Base-by-base conservation (phyloP, 37 sponge, comb jelly and placozoan genomes). In the Lycopodina hypogea region DNA sequence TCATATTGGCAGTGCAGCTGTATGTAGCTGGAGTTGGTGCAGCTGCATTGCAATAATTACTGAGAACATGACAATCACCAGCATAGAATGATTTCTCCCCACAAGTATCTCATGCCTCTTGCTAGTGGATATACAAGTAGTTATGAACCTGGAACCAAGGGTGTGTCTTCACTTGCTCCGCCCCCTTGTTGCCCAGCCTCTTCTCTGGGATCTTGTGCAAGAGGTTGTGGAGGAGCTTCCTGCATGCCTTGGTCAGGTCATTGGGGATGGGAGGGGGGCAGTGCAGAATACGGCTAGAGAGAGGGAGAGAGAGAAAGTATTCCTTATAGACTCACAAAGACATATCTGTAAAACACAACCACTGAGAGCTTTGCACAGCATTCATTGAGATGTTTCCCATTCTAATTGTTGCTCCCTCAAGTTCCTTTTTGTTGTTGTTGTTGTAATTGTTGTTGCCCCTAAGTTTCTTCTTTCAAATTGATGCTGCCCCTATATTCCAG, bases 121-220 rank as follows among this genome's bases (percentile, higher is more conserved):
- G 15, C 11, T 52, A 11, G 15, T 52, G 53, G n/a, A n/a, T 6
- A 58, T 69, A n/a, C n/a, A n/a, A n/a, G n/a, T n/a, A n/a, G n/a
- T n/a, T n/a, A n/a, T n/a, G 14, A 14, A 92, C 96, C 81, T 92
- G 67, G 76, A 97, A 97, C 86, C 91, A 97, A 2, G 75, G 72
- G 71, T 97, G 97, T 17, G 59, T n/a, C 76, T 97, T 93, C 41
- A 97, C 68, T 22, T 93, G 90, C 1, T 40, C 42, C 18, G 93
- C 92, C 19, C 93, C 97, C n/a, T 76, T 65, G 35, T 66, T 40
- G 45, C 97, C 97, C 18, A 97, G 82, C 56, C 97, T 59, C 55
- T 75, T 58, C 23, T 72, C 77, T 11, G 95, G 87, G 42, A 83
- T 71, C 63, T 97, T 97, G 70, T 80, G 76, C 69, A 97, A 67